A percentile compares a stretch with the other conserved stretches of the same genome.
phyloP scores from a whole-genome alignment of 2,113 vertebrate genomes.

The Mobula hypostoma region DNA sequence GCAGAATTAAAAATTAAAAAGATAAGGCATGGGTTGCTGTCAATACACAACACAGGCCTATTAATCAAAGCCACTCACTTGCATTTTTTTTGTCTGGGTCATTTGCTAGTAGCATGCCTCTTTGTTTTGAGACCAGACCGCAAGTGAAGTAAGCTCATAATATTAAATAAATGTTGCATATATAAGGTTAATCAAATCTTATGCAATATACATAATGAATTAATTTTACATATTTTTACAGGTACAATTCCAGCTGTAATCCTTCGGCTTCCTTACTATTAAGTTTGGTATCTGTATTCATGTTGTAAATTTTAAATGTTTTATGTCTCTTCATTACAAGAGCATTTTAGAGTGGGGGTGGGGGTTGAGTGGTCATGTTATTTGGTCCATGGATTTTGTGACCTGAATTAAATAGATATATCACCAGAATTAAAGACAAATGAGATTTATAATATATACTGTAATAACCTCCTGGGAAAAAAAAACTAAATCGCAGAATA shows the following conservation, averaged over 20 bases:
- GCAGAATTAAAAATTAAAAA: not conserved
- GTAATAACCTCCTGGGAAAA: not conserved
- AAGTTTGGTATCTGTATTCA: not conserved
- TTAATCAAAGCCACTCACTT: constrained; percentile 22
- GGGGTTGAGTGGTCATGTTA: not conserved
- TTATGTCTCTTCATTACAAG: not conserved
- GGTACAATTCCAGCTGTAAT: not conserved
- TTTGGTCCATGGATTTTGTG: not conserved
- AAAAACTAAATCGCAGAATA: not conserved
- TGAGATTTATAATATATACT: not conserved
- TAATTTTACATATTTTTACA: not conserved
- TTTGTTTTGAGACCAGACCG: not conserved
- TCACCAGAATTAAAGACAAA: not conserved
- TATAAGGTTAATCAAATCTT: constrained; percentile 2
- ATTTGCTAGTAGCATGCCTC: not conserved
- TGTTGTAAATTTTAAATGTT: not conserved
- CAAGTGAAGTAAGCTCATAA: not conserved
- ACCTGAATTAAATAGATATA: not conserved
- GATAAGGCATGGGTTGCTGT: constrained; percentile 1
- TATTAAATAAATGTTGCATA: not conserved
- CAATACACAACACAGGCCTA: not conserved
- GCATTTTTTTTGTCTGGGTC: not conserved
- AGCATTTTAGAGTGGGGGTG: not conserved
- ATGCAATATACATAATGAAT: not conserved
- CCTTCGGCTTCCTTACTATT: not conserved